A percentile compares a stretch with the other conserved stretches of the same genome.
phyloP scores from a whole-genome alignment of 2,113 vertebrate genomes.

The Noturus placidus region DNA sequence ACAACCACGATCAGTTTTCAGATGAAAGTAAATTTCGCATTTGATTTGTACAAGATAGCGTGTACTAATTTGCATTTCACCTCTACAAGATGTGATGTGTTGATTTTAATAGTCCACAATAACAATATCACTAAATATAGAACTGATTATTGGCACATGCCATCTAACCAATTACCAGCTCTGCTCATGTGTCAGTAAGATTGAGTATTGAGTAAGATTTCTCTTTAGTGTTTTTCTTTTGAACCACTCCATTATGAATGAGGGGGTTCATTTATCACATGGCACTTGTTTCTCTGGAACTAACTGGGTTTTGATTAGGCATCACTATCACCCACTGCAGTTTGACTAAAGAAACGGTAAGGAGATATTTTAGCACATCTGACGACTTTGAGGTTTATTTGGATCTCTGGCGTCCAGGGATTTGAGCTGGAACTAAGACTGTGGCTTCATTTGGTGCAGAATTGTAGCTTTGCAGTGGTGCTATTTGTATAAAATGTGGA shows the following conservation, averaged over 20 bases:
- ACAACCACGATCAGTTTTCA: too few species aligned
- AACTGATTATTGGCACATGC: neutral
- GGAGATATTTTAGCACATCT: neutral
- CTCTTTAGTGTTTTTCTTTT: neutral
- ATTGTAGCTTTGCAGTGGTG: neutral
- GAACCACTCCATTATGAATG: neutral
- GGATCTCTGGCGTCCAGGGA: neutral
- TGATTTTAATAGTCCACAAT: neutral
- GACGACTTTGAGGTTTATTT: neutral
- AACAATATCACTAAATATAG: neutral
- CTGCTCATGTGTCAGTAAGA: neutral
- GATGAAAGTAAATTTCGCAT: too few species aligned
- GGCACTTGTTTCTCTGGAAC: constrained; percentile 1
- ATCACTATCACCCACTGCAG: neutral
- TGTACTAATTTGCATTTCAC: too few species aligned
- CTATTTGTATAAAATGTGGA: neutral
- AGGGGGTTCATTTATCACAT: neutral
- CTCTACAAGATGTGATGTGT: too few species aligned
- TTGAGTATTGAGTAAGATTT: neutral
- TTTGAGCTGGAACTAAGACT: neutral
- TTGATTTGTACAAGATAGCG: too few species aligned
- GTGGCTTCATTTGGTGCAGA: neutral
- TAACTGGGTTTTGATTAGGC: constrained; percentile 10
- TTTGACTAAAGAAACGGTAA: neutral
- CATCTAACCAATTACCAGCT: neutral